Evolutionary conservation across 2,113 vertebrate genomes (phyloP), one percentile per base, ranked within the genome.

Genomic region (Laterallus jamaicensis): DNA sequence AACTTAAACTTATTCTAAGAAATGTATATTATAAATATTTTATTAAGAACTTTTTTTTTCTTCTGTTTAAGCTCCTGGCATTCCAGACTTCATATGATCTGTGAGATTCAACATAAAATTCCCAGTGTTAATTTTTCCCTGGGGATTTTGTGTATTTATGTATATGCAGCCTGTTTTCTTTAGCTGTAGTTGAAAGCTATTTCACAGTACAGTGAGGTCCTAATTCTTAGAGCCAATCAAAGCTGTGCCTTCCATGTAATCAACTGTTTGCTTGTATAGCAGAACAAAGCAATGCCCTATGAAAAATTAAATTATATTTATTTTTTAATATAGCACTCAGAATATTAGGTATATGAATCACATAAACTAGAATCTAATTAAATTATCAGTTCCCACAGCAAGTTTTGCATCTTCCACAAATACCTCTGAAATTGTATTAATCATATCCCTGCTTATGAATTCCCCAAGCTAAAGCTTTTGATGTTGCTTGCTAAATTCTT

Each of bases 321-420:
- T 92, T 97, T 94, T 94, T 96, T 93, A 92, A 96, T 89, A 68
- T 26, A 82, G 58, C 84, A 54, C 69, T 91, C 62, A 25, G 81
- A 84, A 93, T 94, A 95, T 95, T 96, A 92, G 86, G 80, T 75
- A 66, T 59, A 94, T 93, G 86, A 95, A 91, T 94, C 90, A 91
- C 68, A 86, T 79, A 95, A 93, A 84, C 25, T 52, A 86, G 95
- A 88, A 95, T 93, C 62, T 96, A 96, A 96, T 97, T 96, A 93
- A 95, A 93, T 93, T 93, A 95, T 82, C 69, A 78, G 54, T 84
- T 92, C 80, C 88, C 92, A 94, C 58, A 93, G 92, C 83, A 86
- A 96, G 80, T 88, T 94, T 88, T 92, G 77, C 80, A 84, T 92
- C 88, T 94, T 87, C 93, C 93, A 88, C 95, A 91, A 96, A 79